Percentiles rank a stretch among this genome's conserved stretches.
These are phyloP conservation scores for Gerosis bhagava DNA, from an alignment of 2,888 invertebrate species.

Conservation along the genomic window DNA sequence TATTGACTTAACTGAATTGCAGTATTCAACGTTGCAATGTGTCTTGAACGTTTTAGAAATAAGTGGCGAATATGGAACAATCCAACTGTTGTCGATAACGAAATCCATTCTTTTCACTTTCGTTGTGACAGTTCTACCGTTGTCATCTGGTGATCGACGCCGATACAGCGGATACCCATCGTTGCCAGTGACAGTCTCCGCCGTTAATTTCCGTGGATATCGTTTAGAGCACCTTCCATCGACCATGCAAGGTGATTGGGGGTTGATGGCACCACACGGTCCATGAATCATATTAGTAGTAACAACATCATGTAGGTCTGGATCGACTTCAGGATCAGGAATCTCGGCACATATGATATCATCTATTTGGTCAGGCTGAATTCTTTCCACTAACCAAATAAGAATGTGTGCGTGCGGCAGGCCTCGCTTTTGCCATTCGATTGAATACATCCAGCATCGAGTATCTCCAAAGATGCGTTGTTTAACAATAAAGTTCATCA, in stretches of 20 bases:
- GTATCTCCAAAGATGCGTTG: neutral
- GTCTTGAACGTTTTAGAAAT: conserved; percentile 43
- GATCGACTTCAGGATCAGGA: conserved; percentile 3
- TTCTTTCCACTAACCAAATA: conserved; percentile 1
- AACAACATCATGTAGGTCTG: conserved; percentile 3
- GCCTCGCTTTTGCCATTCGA: neutral
- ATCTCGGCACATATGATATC: conserved; percentile 30
- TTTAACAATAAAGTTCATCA: neutral
- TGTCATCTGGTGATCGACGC: conserved; percentile 11
- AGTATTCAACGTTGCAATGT: conserved; percentile 55
- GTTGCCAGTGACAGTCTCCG: conserved; percentile 1
- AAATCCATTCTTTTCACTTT: no score
- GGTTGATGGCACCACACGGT: conserved; percentile 30
- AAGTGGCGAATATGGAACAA: conserved; percentile 51
- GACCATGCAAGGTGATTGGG: conserved; percentile 28
- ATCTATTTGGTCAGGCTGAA: conserved; percentile 23
- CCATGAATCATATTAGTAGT: conserved; percentile 27
- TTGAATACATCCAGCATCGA: neutral
- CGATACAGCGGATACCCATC: conserved; percentile 20
- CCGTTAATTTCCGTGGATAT: conserved; percentile 36
- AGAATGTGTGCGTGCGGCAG: conserved; percentile 3
- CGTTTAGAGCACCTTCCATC: conserved; percentile 40
- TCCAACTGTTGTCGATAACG: conserved; percentile 42
- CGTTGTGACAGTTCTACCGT: no score
- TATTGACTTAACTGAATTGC: conserved; percentile 28